These are phyloP conservation scores for Hypanus sabinus DNA, from an alignment of 2,113 vertebrate genomes.

Conservation along the genomic window DNA sequence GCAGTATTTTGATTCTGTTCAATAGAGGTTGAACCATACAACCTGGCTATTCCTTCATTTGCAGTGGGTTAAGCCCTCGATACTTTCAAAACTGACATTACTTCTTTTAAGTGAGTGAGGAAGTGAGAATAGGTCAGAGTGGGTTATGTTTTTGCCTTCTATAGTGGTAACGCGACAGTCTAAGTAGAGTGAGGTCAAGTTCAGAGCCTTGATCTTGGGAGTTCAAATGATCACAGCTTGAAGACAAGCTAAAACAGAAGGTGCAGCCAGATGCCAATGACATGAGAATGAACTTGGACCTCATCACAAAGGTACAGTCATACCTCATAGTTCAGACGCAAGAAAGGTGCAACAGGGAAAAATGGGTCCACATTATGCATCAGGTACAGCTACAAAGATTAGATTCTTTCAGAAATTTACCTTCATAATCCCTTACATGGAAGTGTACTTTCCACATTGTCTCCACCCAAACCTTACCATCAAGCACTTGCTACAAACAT, in stretches of 20 bases:
- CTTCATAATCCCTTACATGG: neutral
- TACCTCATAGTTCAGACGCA: no score
- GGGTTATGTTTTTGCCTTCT: neutral
- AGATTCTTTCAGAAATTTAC: no score
- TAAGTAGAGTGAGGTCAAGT: neutral
- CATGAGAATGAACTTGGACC: neutral
- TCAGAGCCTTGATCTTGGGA: neutral
- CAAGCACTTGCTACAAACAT: neutral
- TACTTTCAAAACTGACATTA: neutral
- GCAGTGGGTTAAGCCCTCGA: neutral
- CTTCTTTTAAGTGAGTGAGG: neutral
- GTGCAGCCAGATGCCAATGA: neutral
- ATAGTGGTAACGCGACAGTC: neutral
- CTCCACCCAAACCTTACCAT: neutral
- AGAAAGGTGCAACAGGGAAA: no score
- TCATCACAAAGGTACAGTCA: neutral
- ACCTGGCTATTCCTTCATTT: neutral
- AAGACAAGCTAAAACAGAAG: neutral
- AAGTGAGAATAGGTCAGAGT: neutral
- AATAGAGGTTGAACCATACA: no score
- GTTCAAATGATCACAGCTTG: neutral
- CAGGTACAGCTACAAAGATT: no score
- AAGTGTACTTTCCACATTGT: neutral
- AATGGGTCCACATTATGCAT: neutral
- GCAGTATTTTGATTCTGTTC: no score